Conservation (phyloP, 30 jellyfish, hydroid and myxozoan species). For the Pelagia noctiluca region DNA sequence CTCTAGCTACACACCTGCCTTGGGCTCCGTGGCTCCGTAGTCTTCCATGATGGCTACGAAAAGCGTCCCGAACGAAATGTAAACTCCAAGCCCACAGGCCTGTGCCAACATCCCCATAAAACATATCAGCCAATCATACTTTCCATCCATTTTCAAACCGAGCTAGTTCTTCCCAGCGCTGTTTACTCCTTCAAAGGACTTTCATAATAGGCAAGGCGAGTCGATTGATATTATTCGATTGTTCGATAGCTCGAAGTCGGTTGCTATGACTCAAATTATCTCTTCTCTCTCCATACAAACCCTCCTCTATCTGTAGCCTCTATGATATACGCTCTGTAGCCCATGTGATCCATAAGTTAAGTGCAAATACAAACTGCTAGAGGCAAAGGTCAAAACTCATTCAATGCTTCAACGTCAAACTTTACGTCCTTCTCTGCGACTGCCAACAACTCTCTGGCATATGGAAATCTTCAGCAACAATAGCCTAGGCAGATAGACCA, state of each 20-base stretch:
- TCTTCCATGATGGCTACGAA: slow-evolving; percentile 80
- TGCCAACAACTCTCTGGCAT: neutral
- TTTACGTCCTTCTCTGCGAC: neutral
- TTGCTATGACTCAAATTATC: no score
- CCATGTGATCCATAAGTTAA: no score
- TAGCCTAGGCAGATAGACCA: slow-evolving; percentile 9
- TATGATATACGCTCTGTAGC: no score
- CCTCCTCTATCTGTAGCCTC: no score
- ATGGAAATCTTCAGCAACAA: no score
- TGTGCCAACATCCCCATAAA: slow-evolving; percentile 74
- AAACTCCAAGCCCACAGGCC: slow-evolving; percentile 86
- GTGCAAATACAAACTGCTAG: no score
- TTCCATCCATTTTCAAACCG: slow-evolving; percentile 32
- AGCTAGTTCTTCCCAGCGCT: neutral
- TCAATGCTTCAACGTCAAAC: no score
- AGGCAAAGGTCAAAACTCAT: no score
- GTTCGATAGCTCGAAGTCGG: no score
- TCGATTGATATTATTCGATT: no score
- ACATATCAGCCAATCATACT: slow-evolving; percentile 79
- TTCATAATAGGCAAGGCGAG: no score
- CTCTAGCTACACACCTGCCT: slow-evolving; percentile 96
- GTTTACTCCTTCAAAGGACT: neutral
- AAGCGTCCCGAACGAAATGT: slow-evolving; percentile 81
- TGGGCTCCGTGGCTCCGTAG: slow-evolving; percentile 68
- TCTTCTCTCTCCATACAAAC: no score